These are phyloP conservation scores for Sepiola atlantica DNA, from an alignment of 2,888 invertebrate species.

Conservation along the genomic window DNA sequence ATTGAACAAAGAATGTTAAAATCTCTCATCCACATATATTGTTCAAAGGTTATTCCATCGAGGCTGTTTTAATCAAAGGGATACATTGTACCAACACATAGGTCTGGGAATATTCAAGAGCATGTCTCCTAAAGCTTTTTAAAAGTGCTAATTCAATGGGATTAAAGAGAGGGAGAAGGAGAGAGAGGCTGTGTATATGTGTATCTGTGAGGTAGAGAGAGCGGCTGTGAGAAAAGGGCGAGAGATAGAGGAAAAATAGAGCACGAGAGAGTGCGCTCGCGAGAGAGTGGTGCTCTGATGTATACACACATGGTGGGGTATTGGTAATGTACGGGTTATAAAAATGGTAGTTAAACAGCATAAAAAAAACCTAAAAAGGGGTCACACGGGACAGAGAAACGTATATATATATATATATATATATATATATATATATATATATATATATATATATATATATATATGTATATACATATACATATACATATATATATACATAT, in stretches of 20 bases:
- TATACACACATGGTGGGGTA: no score
- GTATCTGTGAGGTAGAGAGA: not conserved
- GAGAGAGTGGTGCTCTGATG: not conserved
- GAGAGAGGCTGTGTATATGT: not conserved
- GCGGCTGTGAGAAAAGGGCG: no score
- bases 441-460: no score
- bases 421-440: no score
- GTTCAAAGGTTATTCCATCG: not conserved
- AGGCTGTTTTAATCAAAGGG: not conserved
- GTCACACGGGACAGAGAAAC: no score
- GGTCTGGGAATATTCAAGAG: not conserved
- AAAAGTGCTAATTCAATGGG: not conserved
- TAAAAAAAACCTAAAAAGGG: no score
- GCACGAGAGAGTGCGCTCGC: not conserved
- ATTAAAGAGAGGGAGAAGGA: not conserved
- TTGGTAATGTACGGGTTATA: no score
- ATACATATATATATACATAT: no score
- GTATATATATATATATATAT: no score
- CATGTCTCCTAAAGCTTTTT: not conserved
- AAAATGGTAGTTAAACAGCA: no score
- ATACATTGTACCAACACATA: not conserved
- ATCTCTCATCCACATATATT: not conserved
- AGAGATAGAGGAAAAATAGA: no score
- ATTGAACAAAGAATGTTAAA: not conserved
- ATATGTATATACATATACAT: no score